Evolutionary conservation across 2,113 vertebrate genomes (phyloP).

Genomic region (Hydropotes inermis): DNA sequence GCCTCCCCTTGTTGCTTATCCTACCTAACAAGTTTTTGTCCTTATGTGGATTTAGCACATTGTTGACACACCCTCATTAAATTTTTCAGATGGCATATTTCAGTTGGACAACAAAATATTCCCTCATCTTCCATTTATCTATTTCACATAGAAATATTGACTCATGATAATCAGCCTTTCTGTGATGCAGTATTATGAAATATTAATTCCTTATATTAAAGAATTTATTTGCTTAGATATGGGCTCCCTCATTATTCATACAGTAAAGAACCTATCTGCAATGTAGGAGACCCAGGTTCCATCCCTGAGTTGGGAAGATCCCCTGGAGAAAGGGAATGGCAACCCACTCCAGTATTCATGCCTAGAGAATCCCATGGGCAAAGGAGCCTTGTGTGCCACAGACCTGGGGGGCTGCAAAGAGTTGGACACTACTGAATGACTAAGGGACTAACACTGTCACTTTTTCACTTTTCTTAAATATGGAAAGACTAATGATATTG

Average conservation of each 20-base stretch:
- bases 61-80: background rate
- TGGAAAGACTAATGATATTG: background rate
- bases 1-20: background rate
- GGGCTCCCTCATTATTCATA: background rate
- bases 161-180: background rate
- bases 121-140: background rate
- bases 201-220: background rate
- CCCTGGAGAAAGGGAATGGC: background rate
- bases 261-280: background rate
- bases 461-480: background rate
- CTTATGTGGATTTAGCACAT: background rate
- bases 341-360: background rate
- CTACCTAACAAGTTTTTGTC: background rate
- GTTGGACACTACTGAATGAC: background rate
- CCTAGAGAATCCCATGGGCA: background rate
- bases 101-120: background rate
- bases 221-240: background rate
- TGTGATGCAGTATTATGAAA: background rate
- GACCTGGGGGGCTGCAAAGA: background rate
- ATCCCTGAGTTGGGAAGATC: background rate
- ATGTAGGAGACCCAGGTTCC: background rate
- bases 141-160: background rate
- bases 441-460: background rate
- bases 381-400: background rate
- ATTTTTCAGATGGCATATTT: background rate